Evolutionary conservation across 2,113 vertebrate species (phyloP), one percentile per base, ranked within the genome.

Genomic region (Gambusia holbrooki): DNA sequence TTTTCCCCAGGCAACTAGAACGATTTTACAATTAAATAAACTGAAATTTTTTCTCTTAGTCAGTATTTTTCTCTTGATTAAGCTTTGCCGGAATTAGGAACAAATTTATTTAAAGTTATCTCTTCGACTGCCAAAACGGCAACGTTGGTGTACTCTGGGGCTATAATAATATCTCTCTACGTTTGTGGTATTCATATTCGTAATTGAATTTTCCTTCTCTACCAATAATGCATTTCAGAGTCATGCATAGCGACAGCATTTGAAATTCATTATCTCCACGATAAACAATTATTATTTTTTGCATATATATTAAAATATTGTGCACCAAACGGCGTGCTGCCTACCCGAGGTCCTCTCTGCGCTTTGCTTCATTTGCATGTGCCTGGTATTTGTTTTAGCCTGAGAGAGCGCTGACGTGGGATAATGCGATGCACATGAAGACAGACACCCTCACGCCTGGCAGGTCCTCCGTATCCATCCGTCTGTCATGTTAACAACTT

Each of bases 231-330:
- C 81, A 87, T 87, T 88, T 88, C 80, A 81, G 71, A 71, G 45
- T 68, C 84, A 85, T 63, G 35, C 71, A 78, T 81, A 81, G 76
- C 80, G 89, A 90, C 80, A 74, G 77, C 87, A 87, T 87, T 72
- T 84, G 66, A 92, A 90, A 89, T 89, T 88, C 85, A 91, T 92
- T 90, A 91, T 87, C 65, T 81, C 69, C 72, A 80, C 74, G 30
- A 84, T 88, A 90, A 92, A 89, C 87, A 76, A 82, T 37, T 37
- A 12, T 37, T 87, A 86, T 73, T 87, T 83, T 88, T 90, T 88
- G 88, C 91, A 90, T 93, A 91, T 87, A 92, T 90, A 92, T 94
- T 90, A 92, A 87, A 90, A 58, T 75, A 37, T 62, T 83, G 82
- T 81, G 72, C 87, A 75, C 63, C 77, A 67, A 83, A 83, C 77